Evolutionary conservation across 2,113 vertebrate genomes (phyloP).

Genomic region (Solea senegalensis): DNA sequence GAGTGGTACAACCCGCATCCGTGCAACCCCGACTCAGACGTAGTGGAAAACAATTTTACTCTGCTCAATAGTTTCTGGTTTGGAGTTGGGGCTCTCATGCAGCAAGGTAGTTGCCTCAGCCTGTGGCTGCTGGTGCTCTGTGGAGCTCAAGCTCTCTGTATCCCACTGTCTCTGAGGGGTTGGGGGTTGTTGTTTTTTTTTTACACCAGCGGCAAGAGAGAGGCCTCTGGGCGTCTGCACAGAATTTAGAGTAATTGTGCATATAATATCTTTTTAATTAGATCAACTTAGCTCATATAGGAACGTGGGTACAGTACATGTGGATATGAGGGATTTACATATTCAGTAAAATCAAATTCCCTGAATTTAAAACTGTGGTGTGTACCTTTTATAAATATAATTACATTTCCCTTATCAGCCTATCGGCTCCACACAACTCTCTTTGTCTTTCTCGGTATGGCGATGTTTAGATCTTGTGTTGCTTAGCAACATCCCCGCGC

Average conservation of each 20-base stretch:
- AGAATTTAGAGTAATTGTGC: slow-evolving; percentile 32
- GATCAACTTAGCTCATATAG: slow-evolving; percentile 11
- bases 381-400: too few species aligned
- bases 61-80: slow-evolving; percentile 99
- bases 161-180: slow-evolving; percentile 92
- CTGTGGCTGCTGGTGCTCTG: slow-evolving; percentile 85
- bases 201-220: slow-evolving; percentile 78
- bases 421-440: too few species aligned
- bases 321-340: slow-evolving; percentile 7
- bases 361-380: background rate
- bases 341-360: slow-evolving; percentile 5
- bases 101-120: slow-evolving; percentile 99
- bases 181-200: slow-evolving; percentile 56
- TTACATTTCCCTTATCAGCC: too few species aligned
- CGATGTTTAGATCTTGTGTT: too few species aligned
- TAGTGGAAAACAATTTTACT: slow-evolving; percentile 99
- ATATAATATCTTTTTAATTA: slow-evolving; percentile 23
- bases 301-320: background rate
- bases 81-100: slow-evolving; percentile 99
- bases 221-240: slow-evolving; percentile 83
- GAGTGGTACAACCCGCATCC: slow-evolving; percentile 99
- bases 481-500: too few species aligned
- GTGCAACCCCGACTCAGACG: slow-evolving; percentile 98
- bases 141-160: slow-evolving; percentile 73
- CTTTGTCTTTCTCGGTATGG: too few species aligned